These are phyloP conservation scores for Malacoctenus gilli DNA, from an alignment of 2,797 vertebrate species.

Conservation along the genomic window DNA sequence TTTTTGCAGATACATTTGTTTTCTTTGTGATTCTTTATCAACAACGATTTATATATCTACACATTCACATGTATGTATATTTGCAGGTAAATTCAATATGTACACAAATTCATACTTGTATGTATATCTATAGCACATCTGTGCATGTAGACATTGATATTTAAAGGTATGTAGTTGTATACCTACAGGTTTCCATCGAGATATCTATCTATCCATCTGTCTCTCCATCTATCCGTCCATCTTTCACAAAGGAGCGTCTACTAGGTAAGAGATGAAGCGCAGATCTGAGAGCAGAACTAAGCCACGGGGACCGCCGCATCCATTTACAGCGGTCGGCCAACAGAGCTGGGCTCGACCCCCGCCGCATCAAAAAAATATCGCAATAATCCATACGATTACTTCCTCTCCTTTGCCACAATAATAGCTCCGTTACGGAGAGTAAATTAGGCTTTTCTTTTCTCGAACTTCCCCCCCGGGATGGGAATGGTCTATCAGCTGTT, in stretches of 20 bases:
- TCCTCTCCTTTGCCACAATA: conserved; percentile 73
- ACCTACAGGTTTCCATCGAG: too few relatives aligned
- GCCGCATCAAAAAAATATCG: conserved; percentile 65
- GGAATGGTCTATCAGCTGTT: conserved; percentile 81
- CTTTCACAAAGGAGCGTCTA: conserved; percentile 31
- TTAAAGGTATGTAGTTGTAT: too few relatives aligned
- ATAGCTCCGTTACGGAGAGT: conserved; percentile 72
- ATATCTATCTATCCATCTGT: too few relatives aligned
- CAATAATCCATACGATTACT: conserved; percentile 73
- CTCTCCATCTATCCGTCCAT: too few relatives aligned
- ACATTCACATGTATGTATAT: too few relatives aligned
- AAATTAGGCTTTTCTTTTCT: conserved; percentile 83
- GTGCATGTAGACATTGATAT: too few relatives aligned
- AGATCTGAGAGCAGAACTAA: conserved; percentile 23
- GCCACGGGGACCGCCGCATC: conserved; percentile 30
- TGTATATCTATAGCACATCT: too few relatives aligned
- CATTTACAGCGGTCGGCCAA: conserved; percentile 55
- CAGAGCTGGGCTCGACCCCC: conserved; percentile 34
- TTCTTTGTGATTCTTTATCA: too few relatives aligned
- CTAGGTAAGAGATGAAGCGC: conserved; percentile 26
- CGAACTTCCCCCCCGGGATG: conserved; percentile 76
- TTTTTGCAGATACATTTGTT: too few relatives aligned
- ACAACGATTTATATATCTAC: too few relatives aligned
- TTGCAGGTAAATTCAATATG: too few relatives aligned
- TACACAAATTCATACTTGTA: too few relatives aligned